Evolutionary conservation across 23 tunicate genomes (phyloP), one percentile per base, ranked within the genome.

Genomic region (Corella eumyota): DNA sequence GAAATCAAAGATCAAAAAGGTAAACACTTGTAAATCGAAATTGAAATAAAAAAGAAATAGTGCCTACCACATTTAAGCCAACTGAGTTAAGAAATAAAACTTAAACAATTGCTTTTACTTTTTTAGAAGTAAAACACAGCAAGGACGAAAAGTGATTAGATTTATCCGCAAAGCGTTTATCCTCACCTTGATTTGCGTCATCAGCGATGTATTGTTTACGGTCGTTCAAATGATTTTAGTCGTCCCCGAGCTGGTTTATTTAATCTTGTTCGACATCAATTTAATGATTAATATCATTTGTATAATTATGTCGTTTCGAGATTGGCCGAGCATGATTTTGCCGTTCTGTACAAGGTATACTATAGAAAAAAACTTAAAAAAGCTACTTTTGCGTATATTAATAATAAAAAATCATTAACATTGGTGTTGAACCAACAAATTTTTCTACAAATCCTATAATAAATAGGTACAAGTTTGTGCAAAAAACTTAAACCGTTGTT

Each of bases 281-380:
- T 62, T 88, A 3, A 51, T 88, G 38, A 50, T 88, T 22, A 88
- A 88, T 46, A 67, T 88, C 49, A 37, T 79, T 4, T 88, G 90
- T 68, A 79, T 88, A 62, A 70, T 88, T 40, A 66, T 88, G 81
- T 78, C 88, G 7, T 88, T 88, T 55, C 61, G 96, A 20, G 96
- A 88, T 31, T 88, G 96, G 96, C 83, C 79, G 30, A 34, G 35
- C 4, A 88, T 88, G 71, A 54, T 88, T 19, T 47, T 78, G 46
- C 96, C 96, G 4, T 0, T 68, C n/a, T 85, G 84, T 29, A 62
- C 74, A 30, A 71, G 52, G 95, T 86, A 53, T n/a, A n/a, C n/a
- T n/a, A n/a, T n/a, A n/a, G n/a, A n/a, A n/a, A n/a, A n/a, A n/a
- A n/a, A n/a, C n/a, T n/a, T n/a, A n/a, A n/a, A n/a, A n/a, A n/a